These are phyloP conservation scores for Halichoerus grypus DNA, from an alignment of 2,113 vertebrate species.

Conservation along the genomic window DNA sequence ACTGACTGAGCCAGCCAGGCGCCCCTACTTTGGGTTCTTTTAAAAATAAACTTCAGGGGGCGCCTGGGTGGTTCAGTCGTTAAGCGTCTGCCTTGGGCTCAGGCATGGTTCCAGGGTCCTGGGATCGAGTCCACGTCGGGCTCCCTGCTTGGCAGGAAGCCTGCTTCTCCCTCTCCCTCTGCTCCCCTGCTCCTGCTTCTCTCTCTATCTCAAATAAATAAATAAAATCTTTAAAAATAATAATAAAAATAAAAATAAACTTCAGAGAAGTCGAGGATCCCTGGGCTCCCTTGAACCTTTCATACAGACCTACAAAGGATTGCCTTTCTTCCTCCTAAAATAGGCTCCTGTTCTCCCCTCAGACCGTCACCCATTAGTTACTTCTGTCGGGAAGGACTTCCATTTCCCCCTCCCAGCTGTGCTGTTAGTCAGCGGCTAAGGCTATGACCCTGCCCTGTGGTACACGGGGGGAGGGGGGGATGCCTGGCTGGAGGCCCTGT, in stretches of 20 bases:
- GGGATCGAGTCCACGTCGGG: too few species aligned
- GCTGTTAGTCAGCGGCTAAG: neutral
- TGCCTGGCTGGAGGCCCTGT: neutral
- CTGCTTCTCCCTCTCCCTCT: too few species aligned
- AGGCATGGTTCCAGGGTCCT: too few species aligned
- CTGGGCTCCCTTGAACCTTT: neutral
- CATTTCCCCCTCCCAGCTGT: neutral
- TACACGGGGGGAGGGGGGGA: neutral
- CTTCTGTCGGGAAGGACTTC: neutral
- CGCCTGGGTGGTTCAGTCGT: neutral
- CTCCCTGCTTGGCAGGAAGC: too few species aligned
- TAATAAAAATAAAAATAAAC: neutral
- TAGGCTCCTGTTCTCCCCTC: neutral
- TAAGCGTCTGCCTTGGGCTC: neutral
- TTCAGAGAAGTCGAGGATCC: neutral
- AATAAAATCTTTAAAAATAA: neutral
- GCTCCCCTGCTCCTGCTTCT: too few species aligned
- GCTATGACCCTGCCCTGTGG: neutral
- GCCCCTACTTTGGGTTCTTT: neutral
- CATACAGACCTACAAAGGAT: neutral
- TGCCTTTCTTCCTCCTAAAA: neutral
- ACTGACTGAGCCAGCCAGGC: neutral
- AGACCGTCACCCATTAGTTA: neutral
- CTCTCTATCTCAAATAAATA: too few species aligned
- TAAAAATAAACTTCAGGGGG: too few species aligned